A percentile compares a stretch with the other conserved stretches of the same genome.
Evolutionary conservation across 2,888 invertebrate genomes (phyloP).

Genomic region (Ormyrus labotus): DNA sequence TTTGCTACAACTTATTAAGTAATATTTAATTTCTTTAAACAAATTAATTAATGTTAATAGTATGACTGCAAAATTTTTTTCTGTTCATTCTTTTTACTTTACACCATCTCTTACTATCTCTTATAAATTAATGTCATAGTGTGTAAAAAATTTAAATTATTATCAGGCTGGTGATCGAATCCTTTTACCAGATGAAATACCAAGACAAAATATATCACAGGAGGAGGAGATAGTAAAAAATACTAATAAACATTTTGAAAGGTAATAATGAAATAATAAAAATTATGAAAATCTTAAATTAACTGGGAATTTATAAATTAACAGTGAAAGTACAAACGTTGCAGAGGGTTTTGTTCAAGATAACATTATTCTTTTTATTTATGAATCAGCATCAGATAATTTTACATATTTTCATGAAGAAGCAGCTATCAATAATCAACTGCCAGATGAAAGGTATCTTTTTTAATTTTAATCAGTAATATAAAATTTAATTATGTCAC

Average conservation of each 20-base stretch:
- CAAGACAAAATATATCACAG: constrained; percentile 6
- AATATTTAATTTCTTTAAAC: no score
- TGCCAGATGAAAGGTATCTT: no score
- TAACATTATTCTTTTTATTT: no score
- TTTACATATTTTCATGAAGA: background rate
- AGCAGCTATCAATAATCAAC: background rate
- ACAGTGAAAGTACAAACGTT: no score
- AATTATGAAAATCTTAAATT: no score
- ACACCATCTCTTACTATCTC: background rate
- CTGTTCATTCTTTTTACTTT: constrained; percentile 23
- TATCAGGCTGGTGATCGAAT: constrained; percentile 3
- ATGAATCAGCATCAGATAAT: no score
- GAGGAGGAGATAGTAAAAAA: background rate
- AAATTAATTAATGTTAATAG: background rate
- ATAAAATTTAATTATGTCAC: no score
- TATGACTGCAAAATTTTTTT: background rate
- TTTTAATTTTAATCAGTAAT: no score
- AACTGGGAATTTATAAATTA: no score
- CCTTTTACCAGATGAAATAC: constrained; percentile 23
- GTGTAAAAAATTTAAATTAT: constrained; percentile 2
- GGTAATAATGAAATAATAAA: no score
- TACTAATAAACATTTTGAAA: background rate
- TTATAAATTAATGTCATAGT: background rate
- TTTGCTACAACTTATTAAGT: no score
- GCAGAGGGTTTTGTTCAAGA: no score